Evolutionary conservation across 2,888 invertebrate species (phyloP).

Genomic region (Lithophane leautieri): DNA sequence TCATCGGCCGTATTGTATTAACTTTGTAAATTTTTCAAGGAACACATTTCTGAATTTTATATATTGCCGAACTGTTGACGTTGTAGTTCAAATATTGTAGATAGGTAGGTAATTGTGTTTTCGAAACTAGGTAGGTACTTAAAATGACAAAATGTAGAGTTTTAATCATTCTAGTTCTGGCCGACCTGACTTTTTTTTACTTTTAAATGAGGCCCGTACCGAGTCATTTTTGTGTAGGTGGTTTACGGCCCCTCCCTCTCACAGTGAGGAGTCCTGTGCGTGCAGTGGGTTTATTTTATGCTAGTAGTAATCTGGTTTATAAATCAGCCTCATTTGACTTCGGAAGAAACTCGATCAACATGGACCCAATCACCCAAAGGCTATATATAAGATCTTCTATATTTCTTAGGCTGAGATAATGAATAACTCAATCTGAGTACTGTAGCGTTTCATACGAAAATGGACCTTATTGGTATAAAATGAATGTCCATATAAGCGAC

Average conservation of each 20-base stretch:
- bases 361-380: background rate
- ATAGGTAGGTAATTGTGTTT: background rate
- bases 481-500: background rate
- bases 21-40: constrained; percentile 25
- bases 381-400: too few species aligned
- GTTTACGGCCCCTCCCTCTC: background rate
- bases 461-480: background rate
- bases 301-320: background rate
- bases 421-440: background rate
- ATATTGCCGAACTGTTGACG: constrained; percentile 45
- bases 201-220: background rate
- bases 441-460: background rate
- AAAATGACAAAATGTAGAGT: background rate
- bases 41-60: constrained; percentile 6
- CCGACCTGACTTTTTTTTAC: background rate
- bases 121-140: background rate
- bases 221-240: background rate
- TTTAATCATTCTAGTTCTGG: background rate
- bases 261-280: background rate
- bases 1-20: background rate
- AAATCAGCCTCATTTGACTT: background rate
- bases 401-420: background rate
- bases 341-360: background rate
- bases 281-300: background rate
- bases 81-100: constrained; percentile 28